Evolutionary conservation across 2,888 invertebrate genomes (phyloP), one percentile per base, ranked within the genome.

Genomic region (Lysandra coridon): DNA sequence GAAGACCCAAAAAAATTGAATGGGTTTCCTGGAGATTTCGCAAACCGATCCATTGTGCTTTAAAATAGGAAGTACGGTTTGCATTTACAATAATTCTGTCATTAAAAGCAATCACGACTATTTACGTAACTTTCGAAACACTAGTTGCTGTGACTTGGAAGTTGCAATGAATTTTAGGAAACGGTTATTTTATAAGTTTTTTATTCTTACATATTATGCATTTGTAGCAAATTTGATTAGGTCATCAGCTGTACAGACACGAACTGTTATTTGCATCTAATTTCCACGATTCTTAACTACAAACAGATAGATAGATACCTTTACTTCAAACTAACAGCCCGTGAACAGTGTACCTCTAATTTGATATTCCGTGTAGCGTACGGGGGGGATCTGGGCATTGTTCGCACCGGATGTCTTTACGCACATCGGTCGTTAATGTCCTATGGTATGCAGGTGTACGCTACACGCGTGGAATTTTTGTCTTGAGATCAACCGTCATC

Each of bases 341-440:
- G 62, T 78, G 76, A 62, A 79, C 80, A 78, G 79, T 80, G 80
- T 80, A 79, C 80, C 40, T 79, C 81, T 85, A 85, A 87, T 87
- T 92, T 89, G 84, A 85, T 81, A 92, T 92, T 91, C 92, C 85
- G 86, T 82, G 83, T 87, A 83, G 83, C 83, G 80, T 83, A 79
- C 85, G 82, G 82, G 81, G 83, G 83, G 83, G 81, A 81, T 81
- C 81, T 82, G 80, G 82, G 80, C 79, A 81, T 86, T 85, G 85
- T 83, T 83, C 85, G 83, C 84, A 84, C 88, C 90, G 92, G 92
- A 92, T 89, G 88, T 86, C 82, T 81, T 81, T 69, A 37, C 82
- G 83, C 85, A 84, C 84, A 78, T 79, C 75, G 79, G 79, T 74
- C 79, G 81, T 82, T 80, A 80, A 78, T 69, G 76, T 73, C 49